These are phyloP conservation scores for Agrotis segetum DNA, from an alignment of 2,888 invertebrate genomes.

Conservation along the genomic window DNA sequence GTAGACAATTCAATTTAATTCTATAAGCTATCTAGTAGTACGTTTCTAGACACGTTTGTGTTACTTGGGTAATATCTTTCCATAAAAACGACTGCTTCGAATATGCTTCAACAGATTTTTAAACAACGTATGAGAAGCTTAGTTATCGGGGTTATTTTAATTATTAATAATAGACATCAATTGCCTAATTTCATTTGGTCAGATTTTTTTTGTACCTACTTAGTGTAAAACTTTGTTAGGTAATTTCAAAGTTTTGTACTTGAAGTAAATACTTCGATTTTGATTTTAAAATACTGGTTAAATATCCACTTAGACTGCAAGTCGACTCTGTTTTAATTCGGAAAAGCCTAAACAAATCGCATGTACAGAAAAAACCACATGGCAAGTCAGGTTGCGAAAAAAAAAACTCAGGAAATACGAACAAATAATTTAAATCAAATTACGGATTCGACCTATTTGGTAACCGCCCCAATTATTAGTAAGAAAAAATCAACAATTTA, in stretches of 20 bases:
- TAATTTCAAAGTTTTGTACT: too few species aligned
- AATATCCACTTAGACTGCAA: neutral
- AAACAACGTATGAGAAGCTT: too few species aligned
- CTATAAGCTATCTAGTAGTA: too few species aligned
- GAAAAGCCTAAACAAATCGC: neutral
- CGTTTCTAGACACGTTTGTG: too few species aligned
- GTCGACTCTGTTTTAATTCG: neutral
- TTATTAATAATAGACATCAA: neutral
- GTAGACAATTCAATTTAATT: too few species aligned
- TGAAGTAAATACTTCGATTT: neutral
- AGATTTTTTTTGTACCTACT: too few species aligned
- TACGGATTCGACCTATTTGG: slow-evolving; percentile 43
- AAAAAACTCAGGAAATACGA: neutral
- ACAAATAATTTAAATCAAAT: slow-evolving; percentile 43
- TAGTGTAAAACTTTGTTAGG: too few species aligned
- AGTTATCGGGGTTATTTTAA: neutral
- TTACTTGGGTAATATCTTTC: too few species aligned
- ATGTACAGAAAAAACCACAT: neutral
- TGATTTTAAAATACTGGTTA: neutral
- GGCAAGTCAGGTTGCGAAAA: slow-evolving; percentile 15
- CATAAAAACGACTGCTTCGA: too few species aligned
- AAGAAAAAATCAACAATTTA: slow-evolving; percentile 45
- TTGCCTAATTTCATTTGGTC: too few species aligned
- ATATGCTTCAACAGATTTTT: too few species aligned
- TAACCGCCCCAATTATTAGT: slow-evolving; percentile 51